Base-by-base conservation (phyloP, 2,113 vertebrate genomes). In the Picathartes gymnocephalus region DNA sequence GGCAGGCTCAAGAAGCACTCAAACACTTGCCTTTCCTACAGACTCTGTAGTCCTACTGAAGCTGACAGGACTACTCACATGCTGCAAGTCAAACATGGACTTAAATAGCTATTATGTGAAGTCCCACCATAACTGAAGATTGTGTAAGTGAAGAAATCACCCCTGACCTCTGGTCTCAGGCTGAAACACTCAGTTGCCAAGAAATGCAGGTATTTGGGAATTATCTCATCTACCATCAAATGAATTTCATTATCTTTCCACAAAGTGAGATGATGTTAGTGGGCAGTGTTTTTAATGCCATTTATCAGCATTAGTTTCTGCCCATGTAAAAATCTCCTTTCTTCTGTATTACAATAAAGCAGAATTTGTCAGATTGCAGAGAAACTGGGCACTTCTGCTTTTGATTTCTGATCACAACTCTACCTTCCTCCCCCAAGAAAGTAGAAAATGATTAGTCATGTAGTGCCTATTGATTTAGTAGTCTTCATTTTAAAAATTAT, bases 401-500 rank as follows among this genome's bases (percentile, higher is more conserved):
- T 86, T 85, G 88, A 93, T 95, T 96, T 97, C 94, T 95, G 95
- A 97, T 96, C 96, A 96, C 95, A 96, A 62, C 84, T 80, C 90
- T 94, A 84, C 95, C 68, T 92, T 91, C 78, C 81, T 97, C 42
- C 78, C 81, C 74, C 81, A 96, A 91, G 90, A 96, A 95, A 97
- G 93, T 2, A 94, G 94, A 95, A 96, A 96, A 93, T 96, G 92
- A 97, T 97, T 97, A 97, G 96, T 97, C 95, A 97, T 97, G 95
- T 97, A 97, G 50, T 62, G 72, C 83, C 69, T 96, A 97, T 97
- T 97, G 97, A 97, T 97, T 97, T 97, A 96, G 91, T 95, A 95
- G 91, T 95, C 95, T 96, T 97, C 95, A 94, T 96, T 97, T 97
- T 73, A 50, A 96, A 97, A 97, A 97, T 95, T 97, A 97, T 95